phyloP scores from a whole-genome alignment of 1,140 invertebrate species.

The Philopotamus ludificatus region DNA sequence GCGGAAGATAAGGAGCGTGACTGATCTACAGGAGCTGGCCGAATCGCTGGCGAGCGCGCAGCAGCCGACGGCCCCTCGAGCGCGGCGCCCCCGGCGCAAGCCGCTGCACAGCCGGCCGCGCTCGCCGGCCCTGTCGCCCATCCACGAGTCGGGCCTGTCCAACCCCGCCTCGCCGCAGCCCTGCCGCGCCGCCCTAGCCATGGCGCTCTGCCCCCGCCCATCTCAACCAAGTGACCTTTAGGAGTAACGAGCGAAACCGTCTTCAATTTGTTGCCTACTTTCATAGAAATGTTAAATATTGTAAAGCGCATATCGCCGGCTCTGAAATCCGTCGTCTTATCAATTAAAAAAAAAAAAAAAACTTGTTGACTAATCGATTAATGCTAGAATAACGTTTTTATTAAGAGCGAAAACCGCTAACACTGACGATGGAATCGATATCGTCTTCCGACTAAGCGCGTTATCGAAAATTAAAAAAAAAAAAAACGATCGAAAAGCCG shows the following conservation, averaged over 20 bases:
- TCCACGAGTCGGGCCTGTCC: slow-evolving; percentile 70
- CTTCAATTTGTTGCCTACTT: slow-evolving; percentile 19
- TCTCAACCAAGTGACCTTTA: slow-evolving; percentile 24
- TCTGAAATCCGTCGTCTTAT: too few relatives aligned
- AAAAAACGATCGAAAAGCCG: slow-evolving; percentile 1
- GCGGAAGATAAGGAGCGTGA: slow-evolving; percentile 49
- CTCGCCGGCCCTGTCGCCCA: slow-evolving; percentile 66
- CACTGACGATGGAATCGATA: neutral
- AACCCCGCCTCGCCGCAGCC: slow-evolving; percentile 67
- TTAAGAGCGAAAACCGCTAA: too few relatives aligned
- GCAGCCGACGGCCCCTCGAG: slow-evolving; percentile 38
- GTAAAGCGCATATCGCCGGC: too few relatives aligned
- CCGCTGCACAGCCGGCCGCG: slow-evolving; percentile 52
- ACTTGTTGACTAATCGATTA: too few relatives aligned
- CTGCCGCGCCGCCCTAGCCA: slow-evolving; percentile 43
- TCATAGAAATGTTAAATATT: too few relatives aligned
- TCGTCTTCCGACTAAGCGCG: slow-evolving; percentile 11
- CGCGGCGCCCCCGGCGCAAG: slow-evolving; percentile 48
- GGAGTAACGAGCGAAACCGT: slow-evolving; percentile 18
- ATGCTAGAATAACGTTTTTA: too few relatives aligned
- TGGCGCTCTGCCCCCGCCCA: slow-evolving; percentile 37
- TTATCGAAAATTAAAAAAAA: slow-evolving; percentile 9
- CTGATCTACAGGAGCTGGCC: slow-evolving; percentile 54
- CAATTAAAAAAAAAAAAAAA: too few relatives aligned
- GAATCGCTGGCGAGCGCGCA: slow-evolving; percentile 46